A percentile compares a stretch with the other conserved stretches of the same genome.
These are phyloP conservation scores for Bedellia somnulentella DNA, from an alignment of 2,888 invertebrate species.

Conservation along the genomic window DNA sequence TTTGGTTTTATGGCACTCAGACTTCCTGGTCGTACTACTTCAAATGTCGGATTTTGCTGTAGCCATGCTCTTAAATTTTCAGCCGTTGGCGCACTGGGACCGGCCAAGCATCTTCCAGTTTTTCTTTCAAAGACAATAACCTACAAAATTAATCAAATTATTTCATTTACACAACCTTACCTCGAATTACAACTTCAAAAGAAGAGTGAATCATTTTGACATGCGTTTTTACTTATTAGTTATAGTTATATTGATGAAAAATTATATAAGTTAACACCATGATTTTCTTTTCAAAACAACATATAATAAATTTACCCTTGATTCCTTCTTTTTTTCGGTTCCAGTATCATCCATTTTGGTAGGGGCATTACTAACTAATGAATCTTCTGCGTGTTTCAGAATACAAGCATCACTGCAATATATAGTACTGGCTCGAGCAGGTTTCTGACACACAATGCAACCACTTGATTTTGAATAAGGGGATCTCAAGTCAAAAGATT, in stretches of 20 bases:
- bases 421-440: conserved; percentile 77
- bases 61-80: conserved; percentile 81
- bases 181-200: no score
- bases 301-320: conserved; percentile 37
- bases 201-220: no score
- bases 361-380: no score
- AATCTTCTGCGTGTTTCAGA: conserved; percentile 78
- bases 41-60: conserved; percentile 83
- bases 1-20: conserved; percentile 44
- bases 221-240: no score
- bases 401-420: conserved; percentile 91
- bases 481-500: no score
- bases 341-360: conserved; percentile 23
- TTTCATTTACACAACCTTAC: no score
- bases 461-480: no score
- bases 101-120: conserved; percentile 73
- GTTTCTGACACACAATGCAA: conserved; percentile 79
- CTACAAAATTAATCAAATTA: conserved; percentile 19
- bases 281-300: no score
- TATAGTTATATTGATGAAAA: no score
- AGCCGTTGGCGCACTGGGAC: conserved; percentile 81
- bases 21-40: conserved; percentile 74
- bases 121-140: conserved; percentile 84
- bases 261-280: no score
- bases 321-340: conserved; percentile 37